Evolutionary conservation across 2,113 vertebrate species (phyloP), one percentile per base, ranked within the genome.

Genomic region (Tyrannus savana): DNA sequence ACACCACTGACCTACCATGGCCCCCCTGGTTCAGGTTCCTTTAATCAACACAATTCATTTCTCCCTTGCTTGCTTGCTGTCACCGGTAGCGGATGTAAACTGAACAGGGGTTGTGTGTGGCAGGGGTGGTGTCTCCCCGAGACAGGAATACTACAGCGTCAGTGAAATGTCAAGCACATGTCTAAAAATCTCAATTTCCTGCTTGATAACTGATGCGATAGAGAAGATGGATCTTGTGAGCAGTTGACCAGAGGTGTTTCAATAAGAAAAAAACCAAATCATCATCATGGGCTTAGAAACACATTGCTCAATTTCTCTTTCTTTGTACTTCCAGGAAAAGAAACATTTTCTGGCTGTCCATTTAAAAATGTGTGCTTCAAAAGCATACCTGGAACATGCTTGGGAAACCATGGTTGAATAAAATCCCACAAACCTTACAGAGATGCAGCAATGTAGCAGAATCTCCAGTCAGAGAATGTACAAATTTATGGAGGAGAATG

Each of bases 31-130:
- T 97, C 87, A 90, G 84, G 67, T 89, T 95, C 92, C 91, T 97
- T 97, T 97, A 96, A 97, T 97, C 97, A 97, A 74, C 1, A 0
- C 95, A 79, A 96, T 97, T 97, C 95, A 90, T 92, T 97, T 97
- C 92, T 94, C 87, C 95, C 86, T 83, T 97, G 89, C 95, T 97
- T 94, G 67, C 89, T 91, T 2, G 87, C 95, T 97, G 95, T 97
- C 96, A 97, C 53, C 41, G 52, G 62, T 10, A 67, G 93, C 68
- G 73, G 93, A 97, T 96, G 93, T 79, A 87, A 96, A 84, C 10
- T 14, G 79, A 93, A 91, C 89, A 56, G 60, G 80, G 84, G 52
- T 4, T 85, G 74, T 66, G 63, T 59, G 55, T 58, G 33, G 89
- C 49, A 87, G 73, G 71, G 63, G 58, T 56, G 79, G 56, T 79